Evolutionary conservation across 2,888 invertebrate genomes (phyloP), one percentile per base, ranked within the genome.

Genomic region (Meandrusa payeni): DNA sequence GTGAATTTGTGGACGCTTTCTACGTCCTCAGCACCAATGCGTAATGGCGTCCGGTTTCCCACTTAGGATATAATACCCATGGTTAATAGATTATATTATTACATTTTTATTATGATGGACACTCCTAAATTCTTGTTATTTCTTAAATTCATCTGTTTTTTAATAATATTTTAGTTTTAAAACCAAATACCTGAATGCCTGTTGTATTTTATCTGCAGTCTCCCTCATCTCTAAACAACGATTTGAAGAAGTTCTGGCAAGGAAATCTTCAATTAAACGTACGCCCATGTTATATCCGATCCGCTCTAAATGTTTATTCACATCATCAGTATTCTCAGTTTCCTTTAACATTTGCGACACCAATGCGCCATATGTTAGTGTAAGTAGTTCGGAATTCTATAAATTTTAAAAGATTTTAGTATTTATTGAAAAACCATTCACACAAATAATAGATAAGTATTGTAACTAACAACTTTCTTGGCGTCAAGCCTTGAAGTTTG

Each of bases 221-320:
- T 99, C 99, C 62, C 97, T 92, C 86, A 99, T 94, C 78, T 99
- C 99, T 65, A 96, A 89, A 73, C 99, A 99, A 27, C 98, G 90
- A 0, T 94, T 94, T 2, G 95, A 93, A 38, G 93, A 93, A 10
- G 95, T 97, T 57, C 97, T 91, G 0, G 99, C 97, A 5, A 99
- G 87, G 64, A 97, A 99, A 72, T 99, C 99, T 86, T 99, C 99
- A 48, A 99, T 98, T 23, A 99, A 83, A 28, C 99, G 90, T 38
- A 99, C 94, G 5, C 99, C 99, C 92, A 99, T 99, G 70, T 99
- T 99, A 74, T 99, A 99, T 2, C 99, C 99, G 82, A 97, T 94
- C 67, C 96, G 88, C 65, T 98, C 97, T 46, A 98, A 81, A 67
- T 99, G 98, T 66, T 97, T 97, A 74, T 98, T 99, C 0, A 99